Base-by-base conservation (phyloP, 92 coral and sea anemone species). In the Porites lobata region DNA sequence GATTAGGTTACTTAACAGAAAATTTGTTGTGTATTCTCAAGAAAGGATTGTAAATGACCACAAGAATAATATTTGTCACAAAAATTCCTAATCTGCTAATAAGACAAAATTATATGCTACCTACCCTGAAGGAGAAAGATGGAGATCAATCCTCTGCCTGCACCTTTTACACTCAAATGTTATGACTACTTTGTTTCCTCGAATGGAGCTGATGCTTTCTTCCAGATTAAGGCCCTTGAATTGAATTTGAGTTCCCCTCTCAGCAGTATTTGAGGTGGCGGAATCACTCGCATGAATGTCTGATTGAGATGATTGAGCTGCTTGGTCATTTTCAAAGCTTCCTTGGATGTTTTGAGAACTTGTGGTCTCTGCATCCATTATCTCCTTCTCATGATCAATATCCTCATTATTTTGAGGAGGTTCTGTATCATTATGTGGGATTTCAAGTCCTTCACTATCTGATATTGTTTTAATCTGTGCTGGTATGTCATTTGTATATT, bases 201-300 rank as follows among this genome's bases (percentile, higher is more conserved):
- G 86, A 4, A 95, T 59, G 26, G 96, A 93, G 67, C 96, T 91
- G 17, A 95, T 94, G 77, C 92, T 96, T 81, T 95, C 99, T 79
- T 86, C 89, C 51, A 96, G 89, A 58, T 96, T 94, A 50, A 96
- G 90, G 1, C 93, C 98, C 68, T 84, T 91, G 54, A 96, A 92
- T 74, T 94, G 90, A 21, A 96, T 90, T 86, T 95, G 96, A 83
- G 99, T 96, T 79, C 99, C 99, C 62, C 89, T 91, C 58, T 77
- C 82, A 1, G 20, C 58, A 52, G 66, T 9, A 22, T 66, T 83
- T 38, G 19, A 15, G 15, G 61, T 72, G 57, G 76, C 90, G 59
- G 38, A 66, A 59, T 43, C 68, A 22, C 68, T 50, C 0, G 3
- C 86, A 26, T 13, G 22, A 52, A 26, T 15, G 29, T 72, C 67